Evolutionary conservation across 2,888 invertebrate species (phyloP), one percentile per base, ranked within the genome.

Genomic region (Lydus trimaculatus): DNA sequence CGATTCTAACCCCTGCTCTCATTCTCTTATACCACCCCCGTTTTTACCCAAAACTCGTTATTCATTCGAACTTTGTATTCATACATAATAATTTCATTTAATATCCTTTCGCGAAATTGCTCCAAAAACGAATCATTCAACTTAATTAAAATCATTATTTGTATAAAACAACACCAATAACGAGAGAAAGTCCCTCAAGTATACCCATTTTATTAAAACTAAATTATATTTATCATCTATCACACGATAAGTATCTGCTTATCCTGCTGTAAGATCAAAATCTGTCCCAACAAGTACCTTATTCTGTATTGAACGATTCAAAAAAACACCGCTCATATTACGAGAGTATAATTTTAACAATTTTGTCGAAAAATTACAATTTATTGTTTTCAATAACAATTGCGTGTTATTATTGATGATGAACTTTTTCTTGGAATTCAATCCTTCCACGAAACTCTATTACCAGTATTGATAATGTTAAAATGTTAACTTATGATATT

Each of bases 81-180:
- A 79, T 76, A 76, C 75, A 74, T 79, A 77, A 77, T 77, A 75
- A 77, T 79, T 77, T 76, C 76, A 72, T 78, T 77, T 76, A 78
- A 78, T 76, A 75, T 73, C 76, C 72, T 74, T 72, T 72, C 74
- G 74, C 73, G 73, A 76, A 79, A 79, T 79, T 78, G 75, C 78
- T 75, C 74, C 72, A 71, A 48, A 48, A 72, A 73, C 73, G 71
- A 75, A 76, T 73, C 73, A 73, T 68, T 71, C 70, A 70, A 75
- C 73, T 78, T 79, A 77, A 79, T 78, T 78, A 76, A 71, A 76
- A 76, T 78, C 74, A 67, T 72, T 72, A 77, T 76, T 75, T 69
- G 70, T 68, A 73, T 70, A 70, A 70, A 72, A 48, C 20, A 48
- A 17, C 6, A 39, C 39, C 39, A 43, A 43, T 17, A 20, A 20